Percentiles rank a stretch among this genome's conserved stretches.
These are phyloP conservation scores for Disparrhopalites patrizii DNA, from an alignment of 2,888 invertebrate species.

Conservation along the genomic window DNA sequence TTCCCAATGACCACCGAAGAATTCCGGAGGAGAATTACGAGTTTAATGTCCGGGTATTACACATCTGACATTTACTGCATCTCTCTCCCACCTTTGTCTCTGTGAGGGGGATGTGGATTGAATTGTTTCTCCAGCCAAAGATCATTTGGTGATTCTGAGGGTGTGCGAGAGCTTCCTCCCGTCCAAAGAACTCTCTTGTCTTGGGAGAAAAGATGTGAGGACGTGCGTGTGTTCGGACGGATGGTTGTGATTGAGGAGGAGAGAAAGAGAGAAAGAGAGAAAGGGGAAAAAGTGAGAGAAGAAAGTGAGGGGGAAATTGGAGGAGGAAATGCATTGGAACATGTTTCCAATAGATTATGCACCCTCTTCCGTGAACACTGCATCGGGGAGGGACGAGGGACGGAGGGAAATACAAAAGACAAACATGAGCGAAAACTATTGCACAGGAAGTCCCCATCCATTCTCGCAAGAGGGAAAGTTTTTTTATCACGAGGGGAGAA, in stretches of 20 bases:
- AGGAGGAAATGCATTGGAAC: conserved; percentile 8
- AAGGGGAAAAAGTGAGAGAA: too few relatives aligned
- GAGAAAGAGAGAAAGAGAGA: too few relatives aligned
- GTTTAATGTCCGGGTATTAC: too few relatives aligned
- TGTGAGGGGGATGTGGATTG: too few relatives aligned
- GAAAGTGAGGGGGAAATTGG: background rate
- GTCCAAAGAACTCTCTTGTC: too few relatives aligned
- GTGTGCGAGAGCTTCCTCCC: conserved; percentile 6
- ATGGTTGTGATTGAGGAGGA: conserved; percentile 22
- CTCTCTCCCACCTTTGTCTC: too few relatives aligned
- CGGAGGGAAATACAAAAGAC: background rate
- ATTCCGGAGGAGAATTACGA: background rate
- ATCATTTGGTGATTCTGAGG: conserved; percentile 11
- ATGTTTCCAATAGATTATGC: conserved; percentile 25
- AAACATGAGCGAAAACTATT: background rate
- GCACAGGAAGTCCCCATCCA: conserved; percentile 3
- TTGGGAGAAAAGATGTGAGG: too few relatives aligned
- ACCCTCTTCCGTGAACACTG: conserved; percentile 11
- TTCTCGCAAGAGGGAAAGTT: background rate
- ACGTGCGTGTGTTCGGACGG: conserved; percentile 15
- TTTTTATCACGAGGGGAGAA: conserved; percentile 10
- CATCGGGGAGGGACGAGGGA: conserved; percentile 1
- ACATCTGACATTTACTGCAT: too few relatives aligned
- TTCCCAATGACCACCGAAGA: too few relatives aligned
- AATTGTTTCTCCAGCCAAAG: background rate